These are phyloP conservation scores for Sinocyclocheilus grahami DNA, from an alignment of 2,113 vertebrate genomes.

Conservation along the genomic window DNA sequence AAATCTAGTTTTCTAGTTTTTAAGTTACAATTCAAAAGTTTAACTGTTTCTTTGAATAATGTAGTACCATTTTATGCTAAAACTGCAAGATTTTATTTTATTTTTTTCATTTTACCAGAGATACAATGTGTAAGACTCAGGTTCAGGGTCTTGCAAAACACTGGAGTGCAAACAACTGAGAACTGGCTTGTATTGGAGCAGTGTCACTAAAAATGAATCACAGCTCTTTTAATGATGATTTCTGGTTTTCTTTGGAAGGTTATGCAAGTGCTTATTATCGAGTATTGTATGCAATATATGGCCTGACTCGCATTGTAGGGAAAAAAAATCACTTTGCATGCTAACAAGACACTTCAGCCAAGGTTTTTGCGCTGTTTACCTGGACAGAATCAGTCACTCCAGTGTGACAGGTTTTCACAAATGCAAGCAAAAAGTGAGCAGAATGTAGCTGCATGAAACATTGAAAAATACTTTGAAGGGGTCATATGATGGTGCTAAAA, in stretches of 20 bases:
- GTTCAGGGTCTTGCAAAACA: neutral
- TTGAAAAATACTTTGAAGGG: neutral
- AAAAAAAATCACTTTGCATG: neutral
- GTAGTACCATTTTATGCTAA: neutral
- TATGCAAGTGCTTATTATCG: constrained; percentile 10
- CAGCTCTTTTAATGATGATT: neutral
- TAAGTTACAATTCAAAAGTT: neutral
- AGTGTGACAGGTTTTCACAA: neutral
- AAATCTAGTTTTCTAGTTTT: no score
- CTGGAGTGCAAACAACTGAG: neutral
- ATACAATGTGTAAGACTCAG: neutral
- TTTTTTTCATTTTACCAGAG: neutral
- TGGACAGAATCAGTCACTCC: neutral
- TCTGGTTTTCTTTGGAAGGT: constrained; percentile 11
- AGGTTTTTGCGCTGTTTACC: constrained; percentile 10
- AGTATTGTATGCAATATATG: neutral
- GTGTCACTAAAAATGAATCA: constrained; percentile 5
- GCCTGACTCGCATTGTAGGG: neutral
- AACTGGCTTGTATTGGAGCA: neutral
- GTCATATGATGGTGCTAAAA: no score
- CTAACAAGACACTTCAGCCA: constrained; percentile 26
- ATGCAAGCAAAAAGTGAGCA: neutral
- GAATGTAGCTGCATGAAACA: neutral
- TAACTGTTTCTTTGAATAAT: neutral
- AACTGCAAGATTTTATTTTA: neutral